Conservation (phyloP, 2,113 vertebrate species). For the Coptodon rendalli region DNA sequence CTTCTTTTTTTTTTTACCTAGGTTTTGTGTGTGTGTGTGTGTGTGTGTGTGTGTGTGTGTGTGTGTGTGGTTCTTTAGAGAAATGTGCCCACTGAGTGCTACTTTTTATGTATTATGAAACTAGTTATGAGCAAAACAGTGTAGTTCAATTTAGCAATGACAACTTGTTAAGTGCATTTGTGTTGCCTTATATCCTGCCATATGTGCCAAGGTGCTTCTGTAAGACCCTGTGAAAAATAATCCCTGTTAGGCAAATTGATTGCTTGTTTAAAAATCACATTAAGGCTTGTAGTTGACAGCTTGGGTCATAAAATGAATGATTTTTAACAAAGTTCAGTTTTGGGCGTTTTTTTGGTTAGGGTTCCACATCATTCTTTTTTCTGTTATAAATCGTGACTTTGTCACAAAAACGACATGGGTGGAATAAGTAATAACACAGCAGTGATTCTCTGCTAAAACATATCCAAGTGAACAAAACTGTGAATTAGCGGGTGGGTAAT, state of each 20-base stretch:
- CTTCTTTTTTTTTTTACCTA: too few species aligned
- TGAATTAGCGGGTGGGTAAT: constrained; percentile 22
- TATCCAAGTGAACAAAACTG: not conserved
- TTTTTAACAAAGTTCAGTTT: not conserved
- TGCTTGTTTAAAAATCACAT: constrained; percentile 31
- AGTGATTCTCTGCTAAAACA: not conserved
- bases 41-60: not conserved
- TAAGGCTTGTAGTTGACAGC: not conserved
- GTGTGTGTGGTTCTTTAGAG: not conserved
- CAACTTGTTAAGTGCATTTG: constrained; percentile 22
- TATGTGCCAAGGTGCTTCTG: not conserved
- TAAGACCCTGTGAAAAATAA: constrained; percentile 25
- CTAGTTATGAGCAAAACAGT: constrained; percentile 4
- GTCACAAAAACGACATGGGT: not conserved
- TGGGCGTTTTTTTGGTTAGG: accelerated
- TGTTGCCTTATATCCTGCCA: constrained; percentile 24
- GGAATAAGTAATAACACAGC: not conserved
- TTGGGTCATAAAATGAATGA: not conserved
- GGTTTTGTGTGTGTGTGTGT: too few species aligned
- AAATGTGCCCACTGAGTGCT: not conserved
- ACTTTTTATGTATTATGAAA: not conserved
- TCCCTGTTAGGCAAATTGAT: constrained; percentile 8
- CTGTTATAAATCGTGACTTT: not conserved
- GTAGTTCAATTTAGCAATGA: constrained; percentile 21
- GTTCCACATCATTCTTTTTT: not conserved